Evolutionary conservation across 37 sponge, comb jelly and placozoan genomes (phyloP).

Genomic region (Dysidea cf. avara): DNA sequence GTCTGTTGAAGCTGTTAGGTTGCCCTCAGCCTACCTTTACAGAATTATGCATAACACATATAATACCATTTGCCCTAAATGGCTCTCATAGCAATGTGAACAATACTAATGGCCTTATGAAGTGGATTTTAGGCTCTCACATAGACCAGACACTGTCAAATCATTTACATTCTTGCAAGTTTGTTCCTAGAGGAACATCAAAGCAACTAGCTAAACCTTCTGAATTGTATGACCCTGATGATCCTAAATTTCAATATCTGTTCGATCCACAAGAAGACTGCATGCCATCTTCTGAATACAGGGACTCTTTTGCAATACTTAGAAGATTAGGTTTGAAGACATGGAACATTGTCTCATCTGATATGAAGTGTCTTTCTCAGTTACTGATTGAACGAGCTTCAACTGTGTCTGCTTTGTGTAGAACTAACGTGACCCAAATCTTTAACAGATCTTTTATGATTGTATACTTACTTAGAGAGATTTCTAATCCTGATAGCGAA

Average conservation of each 20-base stretch:
- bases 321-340: constrained; percentile 22
- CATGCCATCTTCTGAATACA: constrained; percentile 13
- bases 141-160: not conserved
- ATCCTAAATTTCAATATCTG: constrained; percentile 12
- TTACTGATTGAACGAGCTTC: constrained; percentile 23
- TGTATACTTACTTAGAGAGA: no score
- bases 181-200: constrained; percentile 2
- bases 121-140: constrained; percentile 30
- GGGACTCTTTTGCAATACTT: not conserved
- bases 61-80: constrained; percentile 23
- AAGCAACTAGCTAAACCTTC: not conserved
- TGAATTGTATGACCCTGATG: constrained; percentile 40
- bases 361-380: not conserved
- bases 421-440: not conserved
- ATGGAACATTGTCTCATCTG: constrained; percentile 23
- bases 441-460: not conserved
- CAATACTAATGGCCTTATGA: constrained; percentile 23
- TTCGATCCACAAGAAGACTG: constrained; percentile 17
- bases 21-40: constrained; percentile 1
- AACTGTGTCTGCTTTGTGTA: constrained; percentile 23
- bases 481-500: no score
- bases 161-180: not conserved
- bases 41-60: constrained; percentile 7
- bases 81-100: not conserved
- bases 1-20: constrained; percentile 17